Evolutionary conservation across 1,140 invertebrate species (phyloP).

Genomic region (Orussus abietinus): DNA sequence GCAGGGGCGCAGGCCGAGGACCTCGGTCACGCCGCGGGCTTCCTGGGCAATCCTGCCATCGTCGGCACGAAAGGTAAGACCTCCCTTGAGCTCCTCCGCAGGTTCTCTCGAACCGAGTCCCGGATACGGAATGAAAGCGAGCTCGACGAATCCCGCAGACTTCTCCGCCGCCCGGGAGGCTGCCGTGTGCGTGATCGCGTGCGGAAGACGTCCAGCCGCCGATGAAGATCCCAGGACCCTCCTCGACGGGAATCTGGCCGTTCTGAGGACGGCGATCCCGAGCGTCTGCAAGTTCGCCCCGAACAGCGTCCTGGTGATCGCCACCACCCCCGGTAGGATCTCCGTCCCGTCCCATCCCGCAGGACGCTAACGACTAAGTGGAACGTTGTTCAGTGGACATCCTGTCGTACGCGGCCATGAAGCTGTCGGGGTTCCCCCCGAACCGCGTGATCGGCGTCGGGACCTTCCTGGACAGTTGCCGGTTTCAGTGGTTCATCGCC

Average conservation of each 20-base stretch:
- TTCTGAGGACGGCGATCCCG: slow-evolving; percentile 58
- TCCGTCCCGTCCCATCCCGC: too few relatives aligned
- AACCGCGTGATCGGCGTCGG: slow-evolving; percentile 61
- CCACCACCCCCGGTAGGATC: slow-evolving; percentile 57
- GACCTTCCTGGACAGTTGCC: slow-evolving; percentile 60
- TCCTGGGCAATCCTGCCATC: slow-evolving; percentile 44
- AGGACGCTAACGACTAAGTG: too few relatives aligned
- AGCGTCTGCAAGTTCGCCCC: slow-evolving; percentile 58
- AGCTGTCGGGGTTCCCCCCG: slow-evolving; percentile 60
- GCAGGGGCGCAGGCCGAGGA: slow-evolving; percentile 61
- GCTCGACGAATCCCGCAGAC: slow-evolving; percentile 41
- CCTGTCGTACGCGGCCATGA: slow-evolving; percentile 62
- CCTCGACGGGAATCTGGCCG: slow-evolving; percentile 55
- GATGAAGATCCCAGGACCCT: slow-evolving; percentile 52
- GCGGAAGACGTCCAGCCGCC: slow-evolving; percentile 56
- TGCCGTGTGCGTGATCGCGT: slow-evolving; percentile 59
- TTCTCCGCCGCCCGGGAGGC: slow-evolving; percentile 56
- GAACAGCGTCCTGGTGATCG: slow-evolving; percentile 57
- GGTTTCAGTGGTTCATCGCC: slow-evolving; percentile 59
- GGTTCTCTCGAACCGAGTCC: too few relatives aligned
- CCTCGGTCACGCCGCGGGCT: slow-evolving; percentile 58
- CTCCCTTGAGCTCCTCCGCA: too few relatives aligned
- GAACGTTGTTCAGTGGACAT: slow-evolving; percentile 64
- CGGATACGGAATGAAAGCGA: slow-evolving; percentile 10
- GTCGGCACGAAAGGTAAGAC: slow-evolving; percentile 38